phyloP scores from a whole-genome alignment of 2,888 invertebrate genomes.

The Chouioia cunea region DNA sequence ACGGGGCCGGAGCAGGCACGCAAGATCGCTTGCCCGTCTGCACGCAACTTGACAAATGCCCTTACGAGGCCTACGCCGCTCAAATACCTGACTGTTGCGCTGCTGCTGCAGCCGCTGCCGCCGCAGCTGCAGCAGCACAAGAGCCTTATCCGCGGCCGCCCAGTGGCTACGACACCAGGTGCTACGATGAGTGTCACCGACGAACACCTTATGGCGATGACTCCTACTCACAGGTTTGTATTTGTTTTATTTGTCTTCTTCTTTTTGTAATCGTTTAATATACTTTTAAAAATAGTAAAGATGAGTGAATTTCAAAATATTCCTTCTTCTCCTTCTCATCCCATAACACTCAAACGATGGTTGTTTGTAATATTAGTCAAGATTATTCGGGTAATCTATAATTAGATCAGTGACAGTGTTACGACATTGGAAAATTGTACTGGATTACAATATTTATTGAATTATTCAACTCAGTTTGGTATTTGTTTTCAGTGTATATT shows the following conservation, averaged over 20 bases:
- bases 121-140: slow-evolving; percentile 63
- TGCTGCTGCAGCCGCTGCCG: slow-evolving; percentile 64
- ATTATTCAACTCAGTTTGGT: no score
- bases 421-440: no score
- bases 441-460: no score
- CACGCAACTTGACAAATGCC: slow-evolving; percentile 61
- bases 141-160: slow-evolving; percentile 68
- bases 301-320: no score
- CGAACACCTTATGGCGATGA: slow-evolving; percentile 65
- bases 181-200: slow-evolving; percentile 65
- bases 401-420: no score
- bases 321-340: no score
- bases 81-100: slow-evolving; percentile 67
- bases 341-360: no score
- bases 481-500: no score
- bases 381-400: no score
- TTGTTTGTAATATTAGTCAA: no score
- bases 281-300: no score
- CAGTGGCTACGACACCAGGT: slow-evolving; percentile 64
- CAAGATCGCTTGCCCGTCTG: slow-evolving; percentile 58
- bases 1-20: slow-evolving; percentile 62
- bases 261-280: no score
- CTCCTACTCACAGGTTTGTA: slow-evolving; percentile 61
- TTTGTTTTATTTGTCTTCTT: not conserved
- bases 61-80: slow-evolving; percentile 66